Evolutionary conservation across 2,797 vertebrate genomes (phyloP).

Genomic region (Acrocephalus scirpaceus): DNA sequence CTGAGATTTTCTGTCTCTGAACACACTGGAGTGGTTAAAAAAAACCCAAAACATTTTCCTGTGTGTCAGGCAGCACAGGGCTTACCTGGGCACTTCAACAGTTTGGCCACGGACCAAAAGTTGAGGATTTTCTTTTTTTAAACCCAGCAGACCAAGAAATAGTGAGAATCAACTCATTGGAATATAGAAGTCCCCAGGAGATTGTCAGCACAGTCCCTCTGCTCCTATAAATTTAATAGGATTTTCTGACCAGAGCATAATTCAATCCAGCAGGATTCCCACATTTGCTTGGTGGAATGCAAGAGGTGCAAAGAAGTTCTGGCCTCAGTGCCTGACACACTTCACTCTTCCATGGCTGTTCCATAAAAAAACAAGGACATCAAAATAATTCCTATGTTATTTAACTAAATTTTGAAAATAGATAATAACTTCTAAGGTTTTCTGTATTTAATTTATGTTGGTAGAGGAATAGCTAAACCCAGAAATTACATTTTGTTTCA

Average conservation of each 20-base stretch:
- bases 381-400: not conserved
- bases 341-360: not conserved
- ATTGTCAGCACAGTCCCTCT: not conserved
- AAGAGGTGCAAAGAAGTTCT: not conserved
- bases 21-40: rapidly evolving
- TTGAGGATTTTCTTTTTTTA: not conserved
- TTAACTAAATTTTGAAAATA: not conserved
- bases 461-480: not conserved
- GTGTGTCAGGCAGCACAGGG: not conserved
- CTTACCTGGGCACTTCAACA: not conserved
- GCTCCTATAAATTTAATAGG: not conserved
- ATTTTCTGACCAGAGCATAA: not conserved
- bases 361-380: not conserved
- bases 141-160: not conserved
- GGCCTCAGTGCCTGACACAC: not conserved
- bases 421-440: not conserved
- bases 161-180: not conserved
- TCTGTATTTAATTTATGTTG: not conserved
- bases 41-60: not conserved
- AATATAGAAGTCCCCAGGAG: not conserved
- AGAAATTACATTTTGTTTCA: not conserved
- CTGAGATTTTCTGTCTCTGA: not conserved
- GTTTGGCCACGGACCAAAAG: not conserved
- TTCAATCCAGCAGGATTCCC: not conserved
- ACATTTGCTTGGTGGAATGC: not conserved